Conservation (phyloP, 92 coral and sea anemone genomes). For the Umimayanthus kanabou region DNA sequence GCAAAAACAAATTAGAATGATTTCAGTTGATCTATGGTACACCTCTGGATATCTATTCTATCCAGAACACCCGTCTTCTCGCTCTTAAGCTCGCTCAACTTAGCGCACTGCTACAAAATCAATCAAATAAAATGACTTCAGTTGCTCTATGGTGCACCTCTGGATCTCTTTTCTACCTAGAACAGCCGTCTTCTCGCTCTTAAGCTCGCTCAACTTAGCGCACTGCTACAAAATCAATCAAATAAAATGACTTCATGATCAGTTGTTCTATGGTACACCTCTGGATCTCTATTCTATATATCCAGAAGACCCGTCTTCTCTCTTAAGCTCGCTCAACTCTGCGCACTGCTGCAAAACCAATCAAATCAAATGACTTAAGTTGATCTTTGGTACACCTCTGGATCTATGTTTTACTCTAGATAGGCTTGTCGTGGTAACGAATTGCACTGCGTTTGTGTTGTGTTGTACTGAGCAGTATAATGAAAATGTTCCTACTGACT, state of each 20-base stretch:
- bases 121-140: background rate
- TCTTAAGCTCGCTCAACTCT: conserved; percentile 33
- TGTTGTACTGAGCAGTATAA: background rate
- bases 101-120: background rate
- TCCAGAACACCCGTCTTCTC: conserved; percentile 45
- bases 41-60: conserved; percentile 12
- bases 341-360: conserved; percentile 5
- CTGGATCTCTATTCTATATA: conserved; percentile 11
- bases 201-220: conserved; percentile 22
- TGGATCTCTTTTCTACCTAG: conserved; percentile 27
- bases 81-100: conserved; percentile 36
- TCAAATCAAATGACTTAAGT: background rate
- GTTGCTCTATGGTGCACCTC: conserved; percentile 24
- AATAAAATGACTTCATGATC: background rate
- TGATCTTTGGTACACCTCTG: background rate
- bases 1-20: background rate
- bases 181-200: conserved; percentile 45
- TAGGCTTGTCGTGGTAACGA: too few species aligned
- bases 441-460: background rate
- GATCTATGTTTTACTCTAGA: too few species aligned
- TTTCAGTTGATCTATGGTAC: conserved; percentile 21
- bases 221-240: background rate
- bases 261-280: conserved; percentile 29
- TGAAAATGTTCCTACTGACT: background rate
- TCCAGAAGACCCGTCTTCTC: conserved; percentile 44